Conservation (phyloP, 1,140 invertebrate species). For the Leptoteleia sp. region DNA sequence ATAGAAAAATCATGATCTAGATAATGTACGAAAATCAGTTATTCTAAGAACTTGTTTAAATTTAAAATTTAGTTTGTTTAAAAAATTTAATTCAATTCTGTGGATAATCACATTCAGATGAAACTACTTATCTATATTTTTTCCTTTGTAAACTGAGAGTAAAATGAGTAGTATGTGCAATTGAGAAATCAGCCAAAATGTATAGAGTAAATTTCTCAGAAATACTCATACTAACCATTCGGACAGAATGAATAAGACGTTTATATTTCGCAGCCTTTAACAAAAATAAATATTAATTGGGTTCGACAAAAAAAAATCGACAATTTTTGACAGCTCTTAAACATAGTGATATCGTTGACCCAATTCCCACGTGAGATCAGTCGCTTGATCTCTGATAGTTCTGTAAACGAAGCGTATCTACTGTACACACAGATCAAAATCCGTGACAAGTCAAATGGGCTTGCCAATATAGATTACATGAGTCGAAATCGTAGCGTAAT, state of each 20-base stretch:
- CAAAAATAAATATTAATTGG: slow-evolving; percentile 6
- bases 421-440: slow-evolving; percentile 61
- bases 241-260: too few relatives aligned
- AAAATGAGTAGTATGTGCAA: too few relatives aligned
- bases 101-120: too few relatives aligned
- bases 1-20: neutral
- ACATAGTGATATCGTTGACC: slow-evolving; percentile 22
- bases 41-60: too few relatives aligned
- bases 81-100: too few relatives aligned
- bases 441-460: slow-evolving; percentile 58
- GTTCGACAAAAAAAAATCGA: neutral
- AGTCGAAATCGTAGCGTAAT: slow-evolving; percentile 71
- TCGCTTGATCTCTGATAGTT: slow-evolving; percentile 30
- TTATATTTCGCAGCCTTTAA: too few relatives aligned
- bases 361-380: slow-evolving; percentile 25
- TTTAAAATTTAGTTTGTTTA: too few relatives aligned
- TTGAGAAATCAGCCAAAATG: too few relatives aligned
- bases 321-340: slow-evolving; percentile 22
- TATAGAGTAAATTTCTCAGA: too few relatives aligned
- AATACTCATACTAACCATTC: too few relatives aligned
- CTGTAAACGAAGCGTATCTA: slow-evolving; percentile 26
- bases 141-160: too few relatives aligned
- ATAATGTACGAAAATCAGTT: neutral
- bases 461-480: slow-evolving; percentile 72
- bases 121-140: too few relatives aligned